Evolutionary conservation across 2,113 vertebrate genomes (phyloP).

Genomic region (Nothobranchius furzeri): DNA sequence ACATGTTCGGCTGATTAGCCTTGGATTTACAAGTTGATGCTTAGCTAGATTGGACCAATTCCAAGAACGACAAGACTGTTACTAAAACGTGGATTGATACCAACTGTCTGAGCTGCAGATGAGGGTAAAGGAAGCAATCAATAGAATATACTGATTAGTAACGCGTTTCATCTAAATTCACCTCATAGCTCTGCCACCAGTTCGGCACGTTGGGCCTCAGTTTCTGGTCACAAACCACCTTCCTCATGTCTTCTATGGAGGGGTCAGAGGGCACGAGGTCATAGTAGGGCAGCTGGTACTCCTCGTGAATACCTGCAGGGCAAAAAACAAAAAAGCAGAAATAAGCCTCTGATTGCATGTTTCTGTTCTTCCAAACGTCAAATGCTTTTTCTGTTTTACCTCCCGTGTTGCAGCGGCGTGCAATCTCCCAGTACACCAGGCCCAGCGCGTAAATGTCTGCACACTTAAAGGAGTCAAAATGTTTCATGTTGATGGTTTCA

Average conservation of each 20-base stretch:
- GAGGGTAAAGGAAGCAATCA: too few relatives aligned
- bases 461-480: slow-evolving; percentile 98
- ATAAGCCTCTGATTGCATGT: neutral
- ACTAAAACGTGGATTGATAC: neutral
- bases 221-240: slow-evolving; percentile 98
- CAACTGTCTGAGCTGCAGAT: neutral
- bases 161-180: slow-evolving; percentile 51
- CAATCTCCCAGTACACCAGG: slow-evolving; percentile 97
- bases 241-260: slow-evolving; percentile 98
- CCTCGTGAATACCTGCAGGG: slow-evolving; percentile 90
- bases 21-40: too few relatives aligned
- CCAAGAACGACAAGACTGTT: neutral
- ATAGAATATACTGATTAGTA: too few relatives aligned
- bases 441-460: slow-evolving; percentile 97
- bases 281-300: slow-evolving; percentile 97
- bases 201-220: slow-evolving; percentile 95
- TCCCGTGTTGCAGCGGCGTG: slow-evolving; percentile 93
- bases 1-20: too few relatives aligned
- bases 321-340: neutral
- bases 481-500: slow-evolving; percentile 99
- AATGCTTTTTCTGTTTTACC: slow-evolving; percentile 72
- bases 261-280: slow-evolving; percentile 98
- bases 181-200: slow-evolving; percentile 99
- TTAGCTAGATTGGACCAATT: neutral
- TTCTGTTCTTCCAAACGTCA: too few relatives aligned